Evolutionary conservation across 2,888 invertebrate genomes (phyloP).

Genomic region (Archips crataeganus): DNA sequence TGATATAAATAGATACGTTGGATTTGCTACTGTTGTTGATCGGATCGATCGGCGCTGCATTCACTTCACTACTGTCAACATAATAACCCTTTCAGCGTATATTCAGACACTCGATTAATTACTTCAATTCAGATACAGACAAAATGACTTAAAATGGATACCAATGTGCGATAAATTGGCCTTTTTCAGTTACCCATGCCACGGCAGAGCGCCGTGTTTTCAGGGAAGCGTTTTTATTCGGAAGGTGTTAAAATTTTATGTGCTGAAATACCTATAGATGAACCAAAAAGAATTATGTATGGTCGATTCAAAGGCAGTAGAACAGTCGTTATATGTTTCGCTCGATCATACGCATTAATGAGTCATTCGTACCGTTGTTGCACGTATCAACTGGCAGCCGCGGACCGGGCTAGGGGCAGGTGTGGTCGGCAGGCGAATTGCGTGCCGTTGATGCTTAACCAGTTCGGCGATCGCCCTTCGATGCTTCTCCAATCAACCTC

Average conservation of each 20-base stretch:
- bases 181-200: not conserved
- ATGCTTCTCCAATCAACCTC: constrained; percentile 17
- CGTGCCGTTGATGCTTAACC: constrained; percentile 17
- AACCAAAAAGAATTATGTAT: not conserved
- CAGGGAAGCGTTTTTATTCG: constrained; percentile 11
- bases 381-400: constrained; percentile 15
- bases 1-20: not conserved
- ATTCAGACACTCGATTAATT: not conserved
- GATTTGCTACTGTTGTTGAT: not conserved
- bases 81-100: not conserved
- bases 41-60: not conserved
- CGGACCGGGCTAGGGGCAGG: constrained; percentile 20
- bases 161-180: not conserved
- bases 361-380: constrained; percentile 24
- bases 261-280: not conserved
- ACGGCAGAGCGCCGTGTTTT: not conserved
- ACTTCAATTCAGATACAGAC: not conserved
- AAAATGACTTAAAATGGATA: not conserved
- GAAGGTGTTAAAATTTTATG: constrained; percentile 12
- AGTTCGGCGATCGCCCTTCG: constrained; percentile 14
- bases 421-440: not conserved
- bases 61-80: not conserved
- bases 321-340: constrained; percentile 12
- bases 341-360: constrained; percentile 28
- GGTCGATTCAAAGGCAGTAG: not conserved